Percentiles rank a stretch among this genome's conserved stretches.
These are phyloP conservation scores for Tribolium castaneum DNA, from an alignment of 1,140 invertebrate genomes.

Conservation along the genomic window DNA sequence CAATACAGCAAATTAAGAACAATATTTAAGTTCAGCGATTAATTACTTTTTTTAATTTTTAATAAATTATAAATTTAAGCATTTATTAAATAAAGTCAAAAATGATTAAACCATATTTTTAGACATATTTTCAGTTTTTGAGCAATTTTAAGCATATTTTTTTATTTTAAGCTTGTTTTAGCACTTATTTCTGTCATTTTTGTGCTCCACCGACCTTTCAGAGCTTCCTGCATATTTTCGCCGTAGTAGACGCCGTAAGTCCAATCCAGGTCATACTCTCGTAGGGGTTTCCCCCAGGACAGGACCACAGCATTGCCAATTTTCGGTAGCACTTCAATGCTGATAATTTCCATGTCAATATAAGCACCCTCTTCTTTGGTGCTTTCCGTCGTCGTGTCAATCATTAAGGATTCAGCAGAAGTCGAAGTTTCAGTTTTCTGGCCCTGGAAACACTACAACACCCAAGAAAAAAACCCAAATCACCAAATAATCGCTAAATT, in stretches of 20 bases:
- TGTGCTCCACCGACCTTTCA: background rate
- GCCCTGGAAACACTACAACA: slow-evolving; percentile 3
- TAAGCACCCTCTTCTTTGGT: background rate
- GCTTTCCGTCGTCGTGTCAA: background rate
- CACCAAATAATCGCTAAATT: background rate
- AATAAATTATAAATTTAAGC: too few species aligned
- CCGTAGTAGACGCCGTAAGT: slow-evolving; percentile 31
- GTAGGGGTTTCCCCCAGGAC: slow-evolving; percentile 1
- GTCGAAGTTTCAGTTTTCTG: background rate
- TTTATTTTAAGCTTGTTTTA: background rate
- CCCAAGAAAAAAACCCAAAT: background rate
- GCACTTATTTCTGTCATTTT: background rate
- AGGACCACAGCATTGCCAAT: slow-evolving; percentile 9
- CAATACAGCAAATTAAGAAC: too few species aligned
- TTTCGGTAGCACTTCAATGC: slow-evolving; percentile 2
- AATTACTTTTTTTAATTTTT: too few species aligned
- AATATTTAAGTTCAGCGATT: too few species aligned
- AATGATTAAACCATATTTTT: too few species aligned
- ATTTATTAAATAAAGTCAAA: too few species aligned
- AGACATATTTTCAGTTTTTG: too few species aligned
- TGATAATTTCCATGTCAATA: slow-evolving; percentile 32
- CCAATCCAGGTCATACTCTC: background rate
- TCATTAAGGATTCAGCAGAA: background rate
- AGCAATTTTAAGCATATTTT: too few species aligned
- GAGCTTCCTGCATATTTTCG: background rate